A percentile compares a stretch with the other conserved stretches of the same genome.
These are phyloP conservation scores for Sebastolobus altivelis DNA, from an alignment of 2,797 vertebrate species.

Conservation along the genomic window DNA sequence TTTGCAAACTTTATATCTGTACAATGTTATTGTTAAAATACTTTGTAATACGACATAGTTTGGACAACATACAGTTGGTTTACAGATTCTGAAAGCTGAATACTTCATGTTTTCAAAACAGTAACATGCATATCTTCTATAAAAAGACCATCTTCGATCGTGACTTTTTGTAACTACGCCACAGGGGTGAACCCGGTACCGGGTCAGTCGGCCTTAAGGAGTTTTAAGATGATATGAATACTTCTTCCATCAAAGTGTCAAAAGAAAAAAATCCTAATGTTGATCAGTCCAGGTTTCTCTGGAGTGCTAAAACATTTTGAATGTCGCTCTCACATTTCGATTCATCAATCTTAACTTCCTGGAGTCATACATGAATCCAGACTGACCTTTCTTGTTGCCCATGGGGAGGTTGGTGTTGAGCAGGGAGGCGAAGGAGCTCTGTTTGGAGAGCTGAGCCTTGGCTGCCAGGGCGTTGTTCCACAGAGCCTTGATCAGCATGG, in stretches of 20 bases:
- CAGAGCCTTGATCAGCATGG: slow-evolving; percentile 98
- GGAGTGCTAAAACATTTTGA: background rate
- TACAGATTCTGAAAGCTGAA: too few species aligned
- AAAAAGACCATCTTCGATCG: too few species aligned
- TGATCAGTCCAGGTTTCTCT: background rate
- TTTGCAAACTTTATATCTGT: background rate
- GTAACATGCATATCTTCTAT: too few species aligned
- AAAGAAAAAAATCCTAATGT: background rate
- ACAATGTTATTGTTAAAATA: background rate
- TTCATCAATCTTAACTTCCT: background rate
- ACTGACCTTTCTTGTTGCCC: slow-evolving; percentile 97
- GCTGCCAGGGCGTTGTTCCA: slow-evolving; percentile 99
- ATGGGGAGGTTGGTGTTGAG: slow-evolving; percentile 97
- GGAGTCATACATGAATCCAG: background rate
- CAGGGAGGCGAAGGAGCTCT: slow-evolving; percentile 98
- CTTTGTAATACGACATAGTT: background rate
- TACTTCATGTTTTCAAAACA: too few species aligned
- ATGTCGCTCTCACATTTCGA: background rate
- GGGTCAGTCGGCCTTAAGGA: too few species aligned
- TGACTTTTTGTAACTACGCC: too few species aligned
- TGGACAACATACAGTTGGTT: too few species aligned
- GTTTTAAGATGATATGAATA: background rate
- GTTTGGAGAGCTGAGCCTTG: slow-evolving; percentile 98
- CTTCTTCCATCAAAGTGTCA: background rate
- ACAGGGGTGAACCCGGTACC: too few species aligned